A percentile compares a stretch with the other conserved stretches of the same genome.
Conservation (phyloP, 2,113 vertebrate genomes). For the Nesogale talazaci region DNA sequence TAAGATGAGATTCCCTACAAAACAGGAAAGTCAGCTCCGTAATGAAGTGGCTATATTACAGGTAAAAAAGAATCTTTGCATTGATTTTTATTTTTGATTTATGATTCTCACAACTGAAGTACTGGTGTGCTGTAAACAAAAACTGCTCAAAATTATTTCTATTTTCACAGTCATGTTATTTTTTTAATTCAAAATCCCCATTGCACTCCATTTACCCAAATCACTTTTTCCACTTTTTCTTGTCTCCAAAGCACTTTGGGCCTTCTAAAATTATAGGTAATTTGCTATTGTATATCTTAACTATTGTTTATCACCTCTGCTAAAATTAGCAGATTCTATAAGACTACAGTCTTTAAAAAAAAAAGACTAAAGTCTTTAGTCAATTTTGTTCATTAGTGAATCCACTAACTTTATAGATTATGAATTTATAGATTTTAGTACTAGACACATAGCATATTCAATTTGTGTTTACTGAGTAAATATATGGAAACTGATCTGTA, state of each 20-base stretch:
- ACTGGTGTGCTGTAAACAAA: background rate
- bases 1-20: conserved; percentile 99
- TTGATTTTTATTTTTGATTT: conserved; percentile 34
- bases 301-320: background rate
- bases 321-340: background rate
- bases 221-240: background rate
- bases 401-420: background rate
- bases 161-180: no score
- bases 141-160: no score
- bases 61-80: conserved; percentile 85
- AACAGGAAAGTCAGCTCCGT: conserved; percentile 98
- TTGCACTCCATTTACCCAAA: background rate
- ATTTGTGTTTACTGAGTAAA: conserved; percentile 1
- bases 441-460: background rate
- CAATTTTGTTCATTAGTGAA: conserved; percentile 11
- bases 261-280: background rate
- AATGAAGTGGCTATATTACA: conserved; percentile 99
- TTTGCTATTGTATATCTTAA: background rate
- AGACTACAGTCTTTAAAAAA: background rate
- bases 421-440: background rate
- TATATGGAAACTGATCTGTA: background rate
- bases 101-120: background rate
- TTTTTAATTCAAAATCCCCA: conserved; percentile 14
- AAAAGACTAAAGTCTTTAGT: background rate
- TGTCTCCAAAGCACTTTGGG: background rate